Evolutionary conservation across 2,888 invertebrate species (phyloP).

Genomic region (Pseudococcus viburni): DNA sequence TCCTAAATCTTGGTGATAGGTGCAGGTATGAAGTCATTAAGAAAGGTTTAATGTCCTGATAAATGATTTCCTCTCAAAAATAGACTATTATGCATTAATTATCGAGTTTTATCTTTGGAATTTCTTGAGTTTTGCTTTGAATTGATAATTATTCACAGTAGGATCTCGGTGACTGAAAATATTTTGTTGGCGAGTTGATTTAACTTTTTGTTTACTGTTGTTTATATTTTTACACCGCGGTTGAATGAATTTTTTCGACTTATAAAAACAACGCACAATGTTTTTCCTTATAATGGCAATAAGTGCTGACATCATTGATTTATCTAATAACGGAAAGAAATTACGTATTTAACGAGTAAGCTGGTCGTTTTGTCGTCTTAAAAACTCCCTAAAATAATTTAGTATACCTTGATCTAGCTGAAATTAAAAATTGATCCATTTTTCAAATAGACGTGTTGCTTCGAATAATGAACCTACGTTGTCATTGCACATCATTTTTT

Average conservation of each 20-base stretch:
- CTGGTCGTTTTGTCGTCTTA: background rate
- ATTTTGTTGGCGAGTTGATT: background rate
- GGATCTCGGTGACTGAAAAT: background rate
- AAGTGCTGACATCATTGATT: background rate
- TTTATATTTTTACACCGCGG: background rate
- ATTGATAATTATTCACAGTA: background rate
- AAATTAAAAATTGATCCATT: too few species aligned
- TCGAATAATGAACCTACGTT: too few species aligned
- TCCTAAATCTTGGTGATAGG: conserved; percentile 37
- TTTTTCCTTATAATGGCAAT: background rate
- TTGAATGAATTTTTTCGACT: background rate
- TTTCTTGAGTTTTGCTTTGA: background rate
- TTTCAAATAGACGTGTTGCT: too few species aligned
- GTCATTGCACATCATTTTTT: too few species aligned
- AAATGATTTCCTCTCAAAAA: background rate
- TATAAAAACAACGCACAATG: background rate
- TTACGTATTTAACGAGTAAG: background rate
- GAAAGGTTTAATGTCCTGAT: conserved; percentile 35
- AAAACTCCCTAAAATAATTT: background rate
- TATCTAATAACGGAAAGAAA: conserved; percentile 3
- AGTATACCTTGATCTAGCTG: too few species aligned
- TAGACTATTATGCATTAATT: conserved; percentile 18
- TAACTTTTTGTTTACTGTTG: background rate
- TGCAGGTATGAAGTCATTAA: conserved; percentile 44
- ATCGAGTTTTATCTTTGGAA: background rate